Conservation (phyloP, 2,113 vertebrate species). For the Synchiropus splendidus region DNA sequence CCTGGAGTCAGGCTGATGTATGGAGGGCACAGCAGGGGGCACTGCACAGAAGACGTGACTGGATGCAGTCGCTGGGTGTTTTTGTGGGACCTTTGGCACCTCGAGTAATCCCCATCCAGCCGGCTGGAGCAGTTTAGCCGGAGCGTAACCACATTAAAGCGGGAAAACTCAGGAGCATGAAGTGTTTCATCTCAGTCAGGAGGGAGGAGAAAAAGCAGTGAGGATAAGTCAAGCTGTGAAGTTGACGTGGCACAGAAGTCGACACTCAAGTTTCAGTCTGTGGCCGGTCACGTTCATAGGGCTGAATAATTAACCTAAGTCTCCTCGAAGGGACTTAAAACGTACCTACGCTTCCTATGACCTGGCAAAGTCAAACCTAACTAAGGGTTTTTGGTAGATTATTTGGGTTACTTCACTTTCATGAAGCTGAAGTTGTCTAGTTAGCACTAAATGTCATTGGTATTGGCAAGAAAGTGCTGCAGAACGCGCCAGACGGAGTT, state of each 20-base stretch:
- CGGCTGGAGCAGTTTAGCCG: slow-evolving; percentile 12
- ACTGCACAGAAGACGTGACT: not conserved
- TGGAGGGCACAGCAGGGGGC: slow-evolving; percentile 4
- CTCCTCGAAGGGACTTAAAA: no score
- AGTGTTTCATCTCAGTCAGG: slow-evolving; percentile 17
- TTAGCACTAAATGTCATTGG: no score
- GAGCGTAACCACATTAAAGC: slow-evolving; percentile 24
- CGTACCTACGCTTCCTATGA: no score
- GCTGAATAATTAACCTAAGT: no score
- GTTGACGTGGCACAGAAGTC: slow-evolving; percentile 2
- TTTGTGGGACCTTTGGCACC: not conserved
- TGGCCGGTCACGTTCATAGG: not conserved
- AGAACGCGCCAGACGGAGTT: no score
- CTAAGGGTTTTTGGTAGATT: no score
- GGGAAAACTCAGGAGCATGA: slow-evolving; percentile 13
- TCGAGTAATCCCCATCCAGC: slow-evolving; percentile 9
- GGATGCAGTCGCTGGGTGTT: not conserved
- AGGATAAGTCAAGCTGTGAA: slow-evolving; percentile 4
- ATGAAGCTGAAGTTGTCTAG: no score
- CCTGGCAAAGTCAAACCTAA: no score
- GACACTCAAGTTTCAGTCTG: slow-evolving; percentile 3
- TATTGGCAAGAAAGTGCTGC: no score
- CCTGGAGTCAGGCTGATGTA: slow-evolving; percentile 33
- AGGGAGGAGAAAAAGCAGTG: not conserved
- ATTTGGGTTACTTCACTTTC: no score